phyloP scores from a whole-genome alignment of 2,113 vertebrate genomes.

The Scartelaos histophorus region DNA sequence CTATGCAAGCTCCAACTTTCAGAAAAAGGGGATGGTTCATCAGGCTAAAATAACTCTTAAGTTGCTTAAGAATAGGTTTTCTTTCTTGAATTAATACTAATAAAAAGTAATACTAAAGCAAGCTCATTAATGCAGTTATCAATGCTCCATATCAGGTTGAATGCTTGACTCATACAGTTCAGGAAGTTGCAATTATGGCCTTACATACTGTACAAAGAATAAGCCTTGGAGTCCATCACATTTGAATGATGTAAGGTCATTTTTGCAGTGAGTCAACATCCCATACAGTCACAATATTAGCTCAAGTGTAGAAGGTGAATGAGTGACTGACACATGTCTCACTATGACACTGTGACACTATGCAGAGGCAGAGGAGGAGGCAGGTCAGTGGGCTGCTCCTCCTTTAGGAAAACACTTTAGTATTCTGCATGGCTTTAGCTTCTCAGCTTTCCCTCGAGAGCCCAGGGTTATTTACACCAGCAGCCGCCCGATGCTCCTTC shows the following conservation, averaged over 20 bases:
- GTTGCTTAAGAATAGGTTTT: too few relatives aligned
- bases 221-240: not conserved
- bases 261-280: not conserved
- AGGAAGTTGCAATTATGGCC: not conserved
- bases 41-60: too few relatives aligned
- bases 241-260: not conserved
- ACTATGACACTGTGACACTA: conserved; percentile 6
- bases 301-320: conserved; percentile 2
- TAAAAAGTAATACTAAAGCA: too few relatives aligned
- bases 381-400: conserved; percentile 22
- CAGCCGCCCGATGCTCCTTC: conserved; percentile 39
- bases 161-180: too few relatives aligned
- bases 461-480: conserved; percentile 64
- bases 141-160: too few relatives aligned
- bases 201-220: not conserved
- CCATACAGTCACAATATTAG: not conserved
- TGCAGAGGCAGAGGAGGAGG: conserved; percentile 5
- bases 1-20: too few relatives aligned
- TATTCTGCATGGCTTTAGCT: conserved; percentile 52
- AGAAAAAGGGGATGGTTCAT: too few relatives aligned
- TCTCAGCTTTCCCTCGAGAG: conserved; percentile 52
- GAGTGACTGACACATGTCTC: conserved; percentile 23
- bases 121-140: too few relatives aligned
- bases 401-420: conserved; percentile 42
- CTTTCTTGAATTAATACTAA: too few relatives aligned